Base-by-base conservation (phyloP, 2,797 vertebrate species). In the Paguma larvata region DNA sequence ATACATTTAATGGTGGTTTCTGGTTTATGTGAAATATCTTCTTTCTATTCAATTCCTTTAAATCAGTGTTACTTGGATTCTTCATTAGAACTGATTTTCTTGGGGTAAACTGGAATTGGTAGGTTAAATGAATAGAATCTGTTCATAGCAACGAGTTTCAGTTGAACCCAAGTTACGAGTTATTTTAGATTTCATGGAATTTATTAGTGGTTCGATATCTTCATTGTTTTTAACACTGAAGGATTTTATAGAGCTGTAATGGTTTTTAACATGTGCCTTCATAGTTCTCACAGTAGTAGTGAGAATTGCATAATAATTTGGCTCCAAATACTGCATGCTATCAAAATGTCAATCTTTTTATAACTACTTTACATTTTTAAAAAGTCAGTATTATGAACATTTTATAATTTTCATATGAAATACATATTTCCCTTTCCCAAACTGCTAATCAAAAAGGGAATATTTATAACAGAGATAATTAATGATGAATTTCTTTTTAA, bases 401-500 rank as follows among this genome's bases (percentile, higher is more conserved):
- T 93, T 89, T 91, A n/a, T 59, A 88, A 41, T 30, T 88, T 91
- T 14, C 30, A 6, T 82, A 23, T 93, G 38, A 94, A 94, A 89
- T 30, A 34, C 38, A 4, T 90, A 65, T 78, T 21, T 90, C 14
- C 15, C 97, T 97, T 95, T 53, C 53, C 34, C 9, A 88, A 44
- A 59, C 32, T 95, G 14, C 8, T 95, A 82, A 41, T 83, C 34
- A 63, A 79, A 91, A 59, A 83, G 70, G 7, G 6, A 88, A 0
- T 68, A 65, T 87, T 88, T 90, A 51, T 94, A 15, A 18, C 59
- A 79, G 30, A 78, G 7, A 65, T 87, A 95, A 95, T 91, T 87
- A 92, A 85, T 27, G 2, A 59, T 95, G 27, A 94, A 30, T 94
- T 93, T 95, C 59, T 91, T 93, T 95, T 85, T 44, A 63, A 85